Conservation (phyloP, 2,113 vertebrate genomes). For the Indri indri region DNA sequence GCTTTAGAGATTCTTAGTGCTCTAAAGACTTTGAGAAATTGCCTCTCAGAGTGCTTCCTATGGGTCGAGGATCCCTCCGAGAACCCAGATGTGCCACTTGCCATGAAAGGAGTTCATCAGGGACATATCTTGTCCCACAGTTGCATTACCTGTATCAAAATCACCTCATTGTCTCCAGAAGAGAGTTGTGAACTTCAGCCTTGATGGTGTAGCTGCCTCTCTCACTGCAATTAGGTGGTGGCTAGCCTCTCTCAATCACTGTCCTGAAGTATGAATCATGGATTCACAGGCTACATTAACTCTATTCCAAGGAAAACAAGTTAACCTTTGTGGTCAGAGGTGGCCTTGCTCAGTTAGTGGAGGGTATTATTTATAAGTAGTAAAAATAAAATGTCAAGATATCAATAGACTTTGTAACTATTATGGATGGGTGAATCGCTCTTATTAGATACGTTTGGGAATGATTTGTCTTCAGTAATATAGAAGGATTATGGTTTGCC, state of each 20-base stretch:
- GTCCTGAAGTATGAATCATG: constrained; percentile 16
- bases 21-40: neutral
- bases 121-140: neutral
- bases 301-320: constrained; percentile 52
- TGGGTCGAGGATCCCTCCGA: neutral
- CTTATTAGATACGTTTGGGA: constrained; percentile 69
- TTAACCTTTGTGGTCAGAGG: constrained; percentile 60
- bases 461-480: constrained; percentile 76
- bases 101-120: neutral
- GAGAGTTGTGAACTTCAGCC: neutral
- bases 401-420: constrained; percentile 70
- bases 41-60: neutral
- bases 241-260: neutral
- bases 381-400: constrained; percentile 76
- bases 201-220: neutral
- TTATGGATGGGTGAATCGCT: constrained; percentile 76
- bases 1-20: neutral
- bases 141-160: neutral
- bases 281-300: constrained; percentile 5
- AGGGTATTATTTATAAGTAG: constrained; percentile 63
- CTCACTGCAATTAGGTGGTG: neutral
- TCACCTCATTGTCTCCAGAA: neutral
- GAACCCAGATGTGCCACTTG: neutral
- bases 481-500: constrained; percentile 60
- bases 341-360: constrained; percentile 55